A percentile compares a stretch with the other conserved stretches of the same genome.
These are phyloP conservation scores for Pollenia labialis DNA, from an alignment of 2,888 invertebrate genomes.

Conservation along the genomic window DNA sequence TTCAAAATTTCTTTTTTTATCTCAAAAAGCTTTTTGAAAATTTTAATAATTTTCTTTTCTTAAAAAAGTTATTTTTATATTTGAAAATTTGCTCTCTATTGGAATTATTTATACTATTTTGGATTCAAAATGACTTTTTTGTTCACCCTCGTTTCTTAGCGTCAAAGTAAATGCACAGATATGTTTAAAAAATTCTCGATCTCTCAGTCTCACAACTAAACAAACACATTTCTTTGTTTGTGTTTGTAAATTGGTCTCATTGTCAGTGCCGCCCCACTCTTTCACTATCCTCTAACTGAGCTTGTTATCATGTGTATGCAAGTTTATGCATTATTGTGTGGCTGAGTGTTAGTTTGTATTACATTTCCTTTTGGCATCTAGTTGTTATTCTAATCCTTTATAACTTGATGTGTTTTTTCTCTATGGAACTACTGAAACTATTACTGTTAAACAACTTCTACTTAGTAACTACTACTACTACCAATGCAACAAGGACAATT, in stretches of 20 bases:
- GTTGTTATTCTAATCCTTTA: slow-evolving; percentile 41
- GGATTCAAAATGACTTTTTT: not conserved
- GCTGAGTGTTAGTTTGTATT: slow-evolving; percentile 18
- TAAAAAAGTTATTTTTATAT: too few species aligned
- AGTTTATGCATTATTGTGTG: not conserved
- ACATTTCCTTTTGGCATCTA: slow-evolving; percentile 5
- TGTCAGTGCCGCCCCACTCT: not conserved
- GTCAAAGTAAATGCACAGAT: slow-evolving; percentile 12
- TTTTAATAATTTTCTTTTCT: too few species aligned
- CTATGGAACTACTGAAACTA: not conserved
- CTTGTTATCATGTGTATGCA: not conserved
- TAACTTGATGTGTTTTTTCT: slow-evolving; percentile 2
- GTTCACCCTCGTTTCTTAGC: not conserved
- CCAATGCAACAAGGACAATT: not conserved
- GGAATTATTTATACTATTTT: too few species aligned
- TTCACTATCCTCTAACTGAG: not conserved
- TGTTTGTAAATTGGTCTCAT: slow-evolving; percentile 18
- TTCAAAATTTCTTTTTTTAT: too few species aligned
- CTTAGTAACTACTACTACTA: not conserved
- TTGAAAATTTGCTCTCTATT: too few species aligned
- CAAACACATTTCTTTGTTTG: not conserved
- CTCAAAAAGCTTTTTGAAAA: too few species aligned
- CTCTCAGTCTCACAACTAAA: not conserved
- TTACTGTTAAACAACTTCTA: slow-evolving; percentile 6
- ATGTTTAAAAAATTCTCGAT: slow-evolving; percentile 3